phyloP scores from a whole-genome alignment of 2,888 invertebrate species.

The Folsomia manolachei region DNA sequence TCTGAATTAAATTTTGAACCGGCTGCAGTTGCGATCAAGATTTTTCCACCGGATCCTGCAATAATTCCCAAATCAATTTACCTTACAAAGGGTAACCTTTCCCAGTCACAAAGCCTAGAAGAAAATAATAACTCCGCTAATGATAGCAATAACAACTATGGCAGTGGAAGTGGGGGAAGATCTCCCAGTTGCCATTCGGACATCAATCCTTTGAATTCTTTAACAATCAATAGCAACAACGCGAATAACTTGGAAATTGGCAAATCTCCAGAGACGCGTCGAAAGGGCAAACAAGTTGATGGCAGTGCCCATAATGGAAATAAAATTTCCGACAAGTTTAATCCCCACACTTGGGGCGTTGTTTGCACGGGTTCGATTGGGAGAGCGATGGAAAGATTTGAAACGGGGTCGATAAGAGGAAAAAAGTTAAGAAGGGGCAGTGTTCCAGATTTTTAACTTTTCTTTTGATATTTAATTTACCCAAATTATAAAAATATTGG shows the following conservation, averaged over 20 bases:
- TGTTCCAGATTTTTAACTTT: conserved; percentile 44
- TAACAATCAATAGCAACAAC: not conserved
- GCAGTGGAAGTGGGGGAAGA: not conserved
- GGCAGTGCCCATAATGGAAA: conserved; percentile 8
- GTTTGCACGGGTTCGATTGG: conserved; percentile 45
- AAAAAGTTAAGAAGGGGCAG: conserved; percentile 35
- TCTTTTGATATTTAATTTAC: too few species aligned
- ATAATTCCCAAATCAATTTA: conserved; percentile 33
- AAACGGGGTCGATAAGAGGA: conserved; percentile 31
- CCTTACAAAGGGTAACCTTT: not conserved
- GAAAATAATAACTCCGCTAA: not conserved
- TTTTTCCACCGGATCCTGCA: conserved; percentile 35
- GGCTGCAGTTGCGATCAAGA: conserved; percentile 36
- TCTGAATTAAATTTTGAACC: conserved; percentile 19
- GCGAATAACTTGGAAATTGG: not conserved
- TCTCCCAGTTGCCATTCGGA: conserved; percentile 5
- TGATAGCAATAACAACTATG: conserved; percentile 1
- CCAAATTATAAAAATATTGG: too few species aligned
- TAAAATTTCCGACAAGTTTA: not conserved
- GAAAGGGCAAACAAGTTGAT: not conserved
- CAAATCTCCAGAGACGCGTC: conserved; percentile 11
- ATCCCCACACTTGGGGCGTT: conserved; percentile 34
- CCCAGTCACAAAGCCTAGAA: not conserved
- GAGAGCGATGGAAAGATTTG: conserved; percentile 40
- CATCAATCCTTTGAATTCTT: not conserved